A percentile compares a stretch with the other conserved stretches of the same genome.
Conservation (phyloP, 2,113 vertebrate genomes). For the Paralichthys olivaceus region DNA sequence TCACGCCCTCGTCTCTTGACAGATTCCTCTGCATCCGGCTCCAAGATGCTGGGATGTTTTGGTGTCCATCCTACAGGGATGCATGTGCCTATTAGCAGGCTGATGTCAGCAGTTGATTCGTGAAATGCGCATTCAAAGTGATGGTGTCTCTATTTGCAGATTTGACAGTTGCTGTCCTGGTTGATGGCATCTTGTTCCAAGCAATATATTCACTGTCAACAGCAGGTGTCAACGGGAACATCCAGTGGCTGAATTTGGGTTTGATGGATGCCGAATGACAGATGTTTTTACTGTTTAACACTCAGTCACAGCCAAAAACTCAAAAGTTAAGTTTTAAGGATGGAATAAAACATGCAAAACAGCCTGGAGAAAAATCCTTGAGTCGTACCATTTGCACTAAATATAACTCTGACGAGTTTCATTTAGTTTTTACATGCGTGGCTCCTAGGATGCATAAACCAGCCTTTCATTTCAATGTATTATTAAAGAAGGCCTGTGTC, state of each 20-base stretch:
- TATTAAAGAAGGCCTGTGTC: constrained; percentile 3
- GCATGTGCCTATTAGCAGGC: constrained; percentile 54
- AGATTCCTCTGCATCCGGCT: constrained; percentile 29
- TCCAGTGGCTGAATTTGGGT: neutral
- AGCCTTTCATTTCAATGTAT: neutral
- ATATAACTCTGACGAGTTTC: neutral
- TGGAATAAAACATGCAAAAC: neutral
- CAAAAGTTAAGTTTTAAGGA: neutral
- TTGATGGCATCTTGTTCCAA: constrained; percentile 38
- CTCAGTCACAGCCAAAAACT: neutral
- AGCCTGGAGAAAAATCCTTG: neutral
- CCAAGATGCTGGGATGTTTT: neutral
- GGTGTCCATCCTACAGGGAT: constrained; percentile 24
- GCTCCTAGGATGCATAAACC: neutral
- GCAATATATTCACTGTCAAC: constrained; percentile 41
- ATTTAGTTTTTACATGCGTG: neutral
- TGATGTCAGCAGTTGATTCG: constrained; percentile 48
- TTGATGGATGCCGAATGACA: constrained; percentile 20
- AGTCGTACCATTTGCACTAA: neutral
- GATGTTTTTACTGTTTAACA: neutral
- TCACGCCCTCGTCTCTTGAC: constrained; percentile 49
- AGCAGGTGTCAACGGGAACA: neutral
- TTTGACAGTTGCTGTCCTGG: constrained; percentile 16
- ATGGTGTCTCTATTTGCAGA: neutral
- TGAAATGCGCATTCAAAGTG: constrained; percentile 27